phyloP scores from a whole-genome alignment of 1,140 invertebrate species.

The Polyergus mexicanus region DNA sequence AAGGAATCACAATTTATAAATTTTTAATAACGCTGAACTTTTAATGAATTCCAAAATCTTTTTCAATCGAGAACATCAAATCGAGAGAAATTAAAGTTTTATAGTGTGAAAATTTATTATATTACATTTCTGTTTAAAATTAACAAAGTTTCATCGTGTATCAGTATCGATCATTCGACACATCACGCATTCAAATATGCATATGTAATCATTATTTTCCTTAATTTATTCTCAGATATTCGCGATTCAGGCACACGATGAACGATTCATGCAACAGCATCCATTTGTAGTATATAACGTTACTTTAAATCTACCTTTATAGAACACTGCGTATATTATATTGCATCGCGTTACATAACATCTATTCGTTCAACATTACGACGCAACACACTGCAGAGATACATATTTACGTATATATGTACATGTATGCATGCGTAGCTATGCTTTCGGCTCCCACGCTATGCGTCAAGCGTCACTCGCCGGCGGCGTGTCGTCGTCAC shows the following conservation, averaged over 20 bases:
- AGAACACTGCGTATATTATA: slow-evolving; percentile 44
- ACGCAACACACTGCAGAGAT: not conserved
- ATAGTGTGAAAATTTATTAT: not conserved
- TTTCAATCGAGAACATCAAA: not conserved
- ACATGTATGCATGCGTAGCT: not conserved
- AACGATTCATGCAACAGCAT: not conserved
- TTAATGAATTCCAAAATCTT: not conserved
- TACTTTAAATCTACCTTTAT: slow-evolving; percentile 21
- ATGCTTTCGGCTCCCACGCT: slow-evolving; percentile 54
- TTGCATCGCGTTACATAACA: slow-evolving; percentile 29
- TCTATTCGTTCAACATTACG: slow-evolving; percentile 21
- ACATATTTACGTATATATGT: not conserved
- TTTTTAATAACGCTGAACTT: not conserved
- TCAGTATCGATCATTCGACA: too few species aligned
- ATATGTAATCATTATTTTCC: not conserved
- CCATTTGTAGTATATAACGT: not conserved
- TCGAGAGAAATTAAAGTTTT: not conserved
- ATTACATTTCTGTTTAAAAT: not conserved
- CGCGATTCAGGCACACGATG: too few species aligned
- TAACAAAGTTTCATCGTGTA: not conserved
- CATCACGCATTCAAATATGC: not conserved
- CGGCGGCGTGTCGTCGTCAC: slow-evolving; percentile 12
- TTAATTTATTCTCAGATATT: not conserved
- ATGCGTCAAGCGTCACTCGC: slow-evolving; percentile 33
- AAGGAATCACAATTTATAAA: not conserved